Conservation (phyloP, 1,140 invertebrate species). For the Scaptomyza graminum region DNA sequence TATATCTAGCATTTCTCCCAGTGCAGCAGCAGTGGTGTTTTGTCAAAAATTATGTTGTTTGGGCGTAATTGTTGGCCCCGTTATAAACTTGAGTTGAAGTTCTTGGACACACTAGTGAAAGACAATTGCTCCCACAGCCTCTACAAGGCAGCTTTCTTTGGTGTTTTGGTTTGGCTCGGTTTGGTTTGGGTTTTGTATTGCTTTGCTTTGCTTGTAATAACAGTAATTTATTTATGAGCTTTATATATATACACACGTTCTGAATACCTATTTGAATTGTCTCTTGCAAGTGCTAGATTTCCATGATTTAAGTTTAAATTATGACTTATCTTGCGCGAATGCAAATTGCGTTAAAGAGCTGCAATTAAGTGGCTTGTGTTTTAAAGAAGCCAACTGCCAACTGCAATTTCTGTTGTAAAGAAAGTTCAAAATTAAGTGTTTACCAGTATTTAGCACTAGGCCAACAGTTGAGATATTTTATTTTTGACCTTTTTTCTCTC, state of each 20-base stretch:
- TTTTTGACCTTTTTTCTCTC: background rate
- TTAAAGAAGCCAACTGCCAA: slow-evolving; percentile 14
- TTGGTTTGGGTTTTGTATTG: slow-evolving; percentile 21
- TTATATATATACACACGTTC: slow-evolving; percentile 56
- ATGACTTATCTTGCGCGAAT: slow-evolving; percentile 9
- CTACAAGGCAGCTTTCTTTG: slow-evolving; percentile 55
- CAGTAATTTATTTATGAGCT: slow-evolving; percentile 70
- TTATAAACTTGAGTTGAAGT: slow-evolving; percentile 42
- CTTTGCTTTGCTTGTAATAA: slow-evolving; percentile 54
- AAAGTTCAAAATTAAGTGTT: slow-evolving; percentile 40
- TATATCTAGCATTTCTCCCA: slow-evolving; percentile 50
- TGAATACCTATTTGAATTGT: slow-evolving; percentile 31
- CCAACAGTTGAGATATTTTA: slow-evolving; percentile 4
- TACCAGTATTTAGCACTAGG: background rate
- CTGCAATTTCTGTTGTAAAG: slow-evolving; percentile 21
- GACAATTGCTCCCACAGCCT: slow-evolving; percentile 77
- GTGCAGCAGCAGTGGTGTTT: slow-evolving; percentile 36
- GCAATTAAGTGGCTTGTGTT: slow-evolving; percentile 18
- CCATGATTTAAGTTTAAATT: background rate
- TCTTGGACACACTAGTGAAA: slow-evolving; percentile 62
- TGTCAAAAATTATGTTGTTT: slow-evolving; percentile 62
- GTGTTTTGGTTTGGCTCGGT: slow-evolving; percentile 18
- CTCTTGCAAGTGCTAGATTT: slow-evolving; percentile 31
- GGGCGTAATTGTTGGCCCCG: slow-evolving; percentile 76
- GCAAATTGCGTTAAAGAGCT: slow-evolving; percentile 15